phyloP scores from a whole-genome alignment of 2,113 vertebrate species.

The cat (Felis catus) region F.catus_Fca126_mat1.0 CM031416.1:121320001-121320500 shows the following conservation, averaged over 20 bases:
- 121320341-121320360: background rate
- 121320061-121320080: conserved; percentile 24
- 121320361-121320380: background rate
- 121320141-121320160: conserved; percentile 48
- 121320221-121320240: background rate
- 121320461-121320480: background rate
- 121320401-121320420: background rate
- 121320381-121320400: background rate
- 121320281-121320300: background rate
- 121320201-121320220: background rate
- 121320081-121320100: background rate
- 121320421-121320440: background rate
- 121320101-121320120: background rate
- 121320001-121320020: conserved; percentile 79
- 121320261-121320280: background rate
- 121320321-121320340: conserved; percentile 15
- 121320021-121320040: conserved; percentile 79
- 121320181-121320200: background rate
- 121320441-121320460: background rate
- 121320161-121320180: background rate
- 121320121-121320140: accelerated
- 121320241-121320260: conserved; percentile 9
- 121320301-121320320: background rate
- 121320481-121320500: background rate
- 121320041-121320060: conserved; percentile 70